Percentiles rank a stretch among this genome's conserved stretches.
Conservation (phyloP, 2,797 vertebrate species). For the Protosalanx chinensis region DNA sequence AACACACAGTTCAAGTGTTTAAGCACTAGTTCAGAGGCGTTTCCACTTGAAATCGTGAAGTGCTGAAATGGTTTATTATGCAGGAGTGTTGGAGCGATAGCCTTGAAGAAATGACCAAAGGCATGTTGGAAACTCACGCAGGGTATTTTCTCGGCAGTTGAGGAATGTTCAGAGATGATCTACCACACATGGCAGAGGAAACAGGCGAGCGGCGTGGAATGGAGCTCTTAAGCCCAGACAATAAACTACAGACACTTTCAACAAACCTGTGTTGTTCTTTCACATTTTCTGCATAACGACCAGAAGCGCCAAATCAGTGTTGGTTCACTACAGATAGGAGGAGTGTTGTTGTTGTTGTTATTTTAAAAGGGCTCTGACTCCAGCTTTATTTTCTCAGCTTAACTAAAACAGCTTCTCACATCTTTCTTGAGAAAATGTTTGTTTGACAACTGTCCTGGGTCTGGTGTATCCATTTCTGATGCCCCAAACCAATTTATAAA, state of each 20-base stretch:
- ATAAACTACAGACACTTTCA: conserved; percentile 64
- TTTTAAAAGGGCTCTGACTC: conserved; percentile 15
- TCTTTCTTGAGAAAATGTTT: conserved; percentile 45
- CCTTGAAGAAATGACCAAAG: conserved; percentile 67
- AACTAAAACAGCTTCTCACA: conserved; percentile 23
- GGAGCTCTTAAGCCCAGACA: conserved; percentile 67
- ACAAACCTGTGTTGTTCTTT: conserved; percentile 47
- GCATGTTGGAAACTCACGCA: conserved; percentile 68
- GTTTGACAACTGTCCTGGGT: conserved; percentile 35
- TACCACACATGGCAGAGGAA: conserved; percentile 73
- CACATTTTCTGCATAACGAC: conserved; percentile 45
- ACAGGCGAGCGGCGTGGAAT: conserved; percentile 72
- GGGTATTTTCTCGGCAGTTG: conserved; percentile 76
- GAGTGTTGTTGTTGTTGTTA: neutral
- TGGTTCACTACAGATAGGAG: conserved; percentile 10
- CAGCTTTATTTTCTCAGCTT: conserved; percentile 20
- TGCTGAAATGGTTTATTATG: conserved; percentile 50
- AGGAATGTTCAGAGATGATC: conserved; percentile 81
- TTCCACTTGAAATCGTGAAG: conserved; percentile 7
- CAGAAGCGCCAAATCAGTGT: conserved; percentile 31
- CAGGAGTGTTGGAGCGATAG: conserved; percentile 45
- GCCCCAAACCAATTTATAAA: conserved; percentile 43
- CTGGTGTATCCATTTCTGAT: conserved; percentile 38
- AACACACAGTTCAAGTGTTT: neutral
- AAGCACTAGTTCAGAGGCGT: neutral